Conservation (phyloP, 2,888 invertebrate genomes). For the Mellilla xanthometata region DNA sequence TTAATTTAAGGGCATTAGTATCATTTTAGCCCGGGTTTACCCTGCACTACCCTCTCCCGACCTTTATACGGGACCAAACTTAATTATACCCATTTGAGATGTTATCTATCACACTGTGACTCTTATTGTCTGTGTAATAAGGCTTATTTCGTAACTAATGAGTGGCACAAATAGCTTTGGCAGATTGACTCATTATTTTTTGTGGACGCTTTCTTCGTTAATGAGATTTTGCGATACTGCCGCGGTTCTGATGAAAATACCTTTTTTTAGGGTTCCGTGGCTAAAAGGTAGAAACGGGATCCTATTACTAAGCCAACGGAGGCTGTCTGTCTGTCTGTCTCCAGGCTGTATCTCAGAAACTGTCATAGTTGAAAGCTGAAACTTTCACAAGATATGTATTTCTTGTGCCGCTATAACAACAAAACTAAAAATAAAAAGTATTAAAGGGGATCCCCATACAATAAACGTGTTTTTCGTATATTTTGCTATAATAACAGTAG, state of each 20-base stretch:
- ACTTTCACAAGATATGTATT: too few species aligned
- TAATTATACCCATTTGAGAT: conserved; percentile 18
- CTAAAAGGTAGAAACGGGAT: too few species aligned
- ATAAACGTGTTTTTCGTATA: too few species aligned
- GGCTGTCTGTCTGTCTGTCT: too few species aligned
- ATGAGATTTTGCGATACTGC: conserved; percentile 59
- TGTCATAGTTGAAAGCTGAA: too few species aligned
- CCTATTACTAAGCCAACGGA: too few species aligned
- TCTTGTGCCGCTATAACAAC: too few species aligned
- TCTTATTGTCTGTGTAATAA: conserved; percentile 7
- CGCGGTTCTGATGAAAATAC: conserved; percentile 47
- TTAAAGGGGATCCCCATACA: too few species aligned
- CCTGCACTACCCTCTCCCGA: conserved; percentile 13
- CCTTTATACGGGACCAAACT: conserved; percentile 34
- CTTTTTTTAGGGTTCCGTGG: too few species aligned
- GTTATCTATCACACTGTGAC: conserved; percentile 11
- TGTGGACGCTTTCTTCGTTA: conserved; percentile 54
- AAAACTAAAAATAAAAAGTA: too few species aligned
- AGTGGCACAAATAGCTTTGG: conserved; percentile 15
- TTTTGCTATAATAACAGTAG: too few species aligned
- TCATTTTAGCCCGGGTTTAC: conserved; percentile 18
- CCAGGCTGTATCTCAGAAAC: too few species aligned
- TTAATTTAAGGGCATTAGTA: conserved; percentile 25
- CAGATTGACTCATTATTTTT: conserved; percentile 61
- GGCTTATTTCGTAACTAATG: conserved; percentile 12